Percentiles rank a stretch among this genome's conserved stretches.
phyloP scores from a whole-genome alignment of 2,113 vertebrate genomes.

The Aix galericulata region DNA sequence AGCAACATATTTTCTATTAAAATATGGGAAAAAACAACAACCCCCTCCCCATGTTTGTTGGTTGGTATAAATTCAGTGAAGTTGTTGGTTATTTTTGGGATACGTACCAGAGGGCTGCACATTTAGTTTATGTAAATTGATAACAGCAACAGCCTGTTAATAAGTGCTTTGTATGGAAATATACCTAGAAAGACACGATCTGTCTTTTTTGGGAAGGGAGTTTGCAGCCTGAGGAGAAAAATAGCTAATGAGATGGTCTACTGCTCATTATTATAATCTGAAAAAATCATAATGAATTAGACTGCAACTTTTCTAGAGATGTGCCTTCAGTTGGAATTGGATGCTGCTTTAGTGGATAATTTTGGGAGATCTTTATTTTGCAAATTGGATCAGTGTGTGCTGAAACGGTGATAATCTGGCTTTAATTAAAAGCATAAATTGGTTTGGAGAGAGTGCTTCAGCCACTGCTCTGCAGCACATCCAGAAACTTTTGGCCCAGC shows the following conservation, averaged over 20 bases:
- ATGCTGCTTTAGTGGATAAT: constrained; percentile 50
- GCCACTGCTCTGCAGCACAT: constrained; percentile 18
- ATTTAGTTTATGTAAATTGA: constrained; percentile 77
- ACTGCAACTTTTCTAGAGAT: constrained; percentile 31
- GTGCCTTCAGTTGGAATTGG: constrained; percentile 41
- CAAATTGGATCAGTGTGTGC: constrained; percentile 55
- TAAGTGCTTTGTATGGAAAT: constrained; percentile 71
- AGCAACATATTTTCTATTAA: constrained; percentile 80
- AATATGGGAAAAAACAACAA: constrained; percentile 73
- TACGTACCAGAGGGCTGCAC: constrained; percentile 71
- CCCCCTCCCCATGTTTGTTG: constrained; percentile 67
- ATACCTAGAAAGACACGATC: constrained; percentile 68
- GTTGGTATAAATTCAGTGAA: constrained; percentile 77
- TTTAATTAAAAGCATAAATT: constrained; percentile 66
- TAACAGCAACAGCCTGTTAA: constrained; percentile 76
- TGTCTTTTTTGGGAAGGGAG: constrained; percentile 64
- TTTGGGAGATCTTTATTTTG: constrained; percentile 57
- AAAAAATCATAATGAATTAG: constrained; percentile 50
- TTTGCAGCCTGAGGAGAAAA: constrained; percentile 55
- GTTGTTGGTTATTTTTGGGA: constrained; percentile 77
- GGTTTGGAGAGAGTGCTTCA: constrained; percentile 36
- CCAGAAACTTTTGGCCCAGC: constrained; percentile 3
- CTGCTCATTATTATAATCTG: constrained; percentile 58
- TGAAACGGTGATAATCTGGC: constrained; percentile 62
- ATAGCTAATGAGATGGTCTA: constrained; percentile 39